Percentiles rank a stretch among this genome's conserved stretches.
phyloP scores from a whole-genome alignment of 2,113 vertebrate species.

The Notothenia coriiceps region DNA sequence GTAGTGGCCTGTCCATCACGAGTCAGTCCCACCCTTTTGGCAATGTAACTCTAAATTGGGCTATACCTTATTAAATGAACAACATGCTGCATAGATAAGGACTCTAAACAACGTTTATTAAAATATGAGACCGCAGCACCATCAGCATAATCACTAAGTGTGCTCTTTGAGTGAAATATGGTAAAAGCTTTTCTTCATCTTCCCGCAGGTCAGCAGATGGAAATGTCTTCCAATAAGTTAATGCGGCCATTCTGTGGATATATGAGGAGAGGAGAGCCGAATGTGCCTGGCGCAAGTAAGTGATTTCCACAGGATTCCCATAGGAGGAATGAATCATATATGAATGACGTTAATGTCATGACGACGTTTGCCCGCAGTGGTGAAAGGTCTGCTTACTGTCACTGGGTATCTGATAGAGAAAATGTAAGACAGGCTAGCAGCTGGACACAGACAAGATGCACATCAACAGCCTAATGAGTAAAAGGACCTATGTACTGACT shows the following conservation, averaged over 20 bases:
- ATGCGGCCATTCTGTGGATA: constrained; percentile 36
- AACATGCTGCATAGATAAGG: no score
- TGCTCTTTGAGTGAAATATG: constrained; percentile 24
- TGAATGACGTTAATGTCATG: neutral
- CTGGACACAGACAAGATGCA: no score
- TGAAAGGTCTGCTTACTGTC: constrained; percentile 13
- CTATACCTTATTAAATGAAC: no score
- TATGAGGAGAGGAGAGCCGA: constrained; percentile 6
- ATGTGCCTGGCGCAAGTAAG: neutral
- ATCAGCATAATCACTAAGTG: neutral
- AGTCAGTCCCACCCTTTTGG: no score
- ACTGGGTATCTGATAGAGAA: neutral
- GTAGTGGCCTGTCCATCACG: no score
- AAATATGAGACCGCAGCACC: neutral
- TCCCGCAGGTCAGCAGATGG: constrained; percentile 18
- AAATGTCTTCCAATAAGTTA: constrained; percentile 39
- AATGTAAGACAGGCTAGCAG: neutral
- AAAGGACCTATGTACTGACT: neutral
- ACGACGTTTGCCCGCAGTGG: neutral
- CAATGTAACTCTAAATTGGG: no score
- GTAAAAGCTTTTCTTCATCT: constrained; percentile 38
- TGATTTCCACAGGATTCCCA: neutral
- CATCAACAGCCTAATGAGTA: neutral
- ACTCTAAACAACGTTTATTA: neutral
- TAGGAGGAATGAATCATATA: neutral